These are phyloP conservation scores for Asteroscopus sphinx DNA, from an alignment of 2,888 invertebrate genomes.

Conservation along the genomic window DNA sequence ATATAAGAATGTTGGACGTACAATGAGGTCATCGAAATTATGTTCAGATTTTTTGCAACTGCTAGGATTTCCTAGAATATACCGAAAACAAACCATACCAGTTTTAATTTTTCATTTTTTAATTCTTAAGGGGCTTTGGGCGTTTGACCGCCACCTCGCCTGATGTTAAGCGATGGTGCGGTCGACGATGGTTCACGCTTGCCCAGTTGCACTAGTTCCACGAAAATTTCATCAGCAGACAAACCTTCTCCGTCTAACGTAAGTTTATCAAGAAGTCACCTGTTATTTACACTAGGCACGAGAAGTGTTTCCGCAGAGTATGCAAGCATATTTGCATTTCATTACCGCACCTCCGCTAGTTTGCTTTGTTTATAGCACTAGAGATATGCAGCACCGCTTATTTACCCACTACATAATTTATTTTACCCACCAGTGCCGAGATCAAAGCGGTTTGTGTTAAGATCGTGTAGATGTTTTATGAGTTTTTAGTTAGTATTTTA, in stretches of 20 bases:
- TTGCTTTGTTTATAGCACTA: conserved; percentile 55
- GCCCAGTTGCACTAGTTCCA: conserved; percentile 8
- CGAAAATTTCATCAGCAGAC: conserved; percentile 24
- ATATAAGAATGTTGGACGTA: no score
- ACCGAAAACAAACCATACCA: no score
- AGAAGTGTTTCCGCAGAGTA: conserved; percentile 70
- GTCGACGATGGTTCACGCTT: no score
- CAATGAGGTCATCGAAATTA: no score
- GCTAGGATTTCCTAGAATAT: no score
- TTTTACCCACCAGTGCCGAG: conserved; percentile 40
- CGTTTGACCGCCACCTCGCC: no score
- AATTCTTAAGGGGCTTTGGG: no score
- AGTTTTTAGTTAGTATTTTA: conserved; percentile 39
- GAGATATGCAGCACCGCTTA: conserved; percentile 51
- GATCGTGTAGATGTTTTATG: conserved; percentile 38
- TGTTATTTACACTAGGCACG: conserved; percentile 66
- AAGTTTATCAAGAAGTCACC: conserved; percentile 66
- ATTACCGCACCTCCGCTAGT: conserved; percentile 70
- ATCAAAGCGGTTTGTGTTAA: conserved; percentile 49
- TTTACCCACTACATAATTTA: conserved; percentile 55
- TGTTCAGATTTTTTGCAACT: no score
- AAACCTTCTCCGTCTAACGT: conserved; percentile 23
- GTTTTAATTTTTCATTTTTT: no score
- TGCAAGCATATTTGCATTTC: conserved; percentile 80
- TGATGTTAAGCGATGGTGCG: no score